Evolutionary conservation across 2,888 invertebrate genomes (phyloP), one percentile per base, ranked within the genome.

Genomic region (Mythimna albipuncta): DNA sequence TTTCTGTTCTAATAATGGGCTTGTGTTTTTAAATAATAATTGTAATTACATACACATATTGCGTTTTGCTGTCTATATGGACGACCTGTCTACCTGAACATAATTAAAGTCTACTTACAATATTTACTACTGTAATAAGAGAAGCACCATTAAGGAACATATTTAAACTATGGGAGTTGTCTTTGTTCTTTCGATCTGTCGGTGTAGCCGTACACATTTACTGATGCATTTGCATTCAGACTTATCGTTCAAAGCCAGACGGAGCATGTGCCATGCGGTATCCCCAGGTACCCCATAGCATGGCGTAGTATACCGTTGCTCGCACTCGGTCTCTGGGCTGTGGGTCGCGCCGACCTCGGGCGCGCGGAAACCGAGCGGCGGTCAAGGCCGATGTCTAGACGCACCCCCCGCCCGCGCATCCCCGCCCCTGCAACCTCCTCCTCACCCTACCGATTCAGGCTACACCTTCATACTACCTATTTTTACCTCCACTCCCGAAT

Each of bases 321-420:
- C 89, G 86, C 90, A 95, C 84, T 95, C 93, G 94, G 94, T 94
- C 91, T 93, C 91, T 94, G 91, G 93, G 94, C 92, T 94, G 91
- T 89, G 93, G 93, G 93, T 91, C 93, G 93, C 85, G 73, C 81
- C 93, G 94, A 93, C 94, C 94, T 93, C 94, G 93, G 84, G 87
- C 90, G 94, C 94, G 93, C 95, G 95, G 94, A 95, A 95, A 94
- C 95, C 92, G 91, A 87, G 91, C 91, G 93, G 88, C 94, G 95
- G 95, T 95, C 95, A 95, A 95, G 96, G 95, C 95, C 95, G 90
- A 78, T 84, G 95, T 95, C 95, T 95, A 95, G 95, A 95, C 95
- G 90, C 92, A 89, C 89, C 92, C 90, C 90, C 90, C 86, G 86
- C 86, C 81, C 85, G 82, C 85, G 85, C 89, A 82, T 85, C 86